Evolutionary conservation across 2,797 vertebrate genomes (phyloP), one percentile per base, ranked within the genome.

Genomic region (Leptodactylus fallax): DNA sequence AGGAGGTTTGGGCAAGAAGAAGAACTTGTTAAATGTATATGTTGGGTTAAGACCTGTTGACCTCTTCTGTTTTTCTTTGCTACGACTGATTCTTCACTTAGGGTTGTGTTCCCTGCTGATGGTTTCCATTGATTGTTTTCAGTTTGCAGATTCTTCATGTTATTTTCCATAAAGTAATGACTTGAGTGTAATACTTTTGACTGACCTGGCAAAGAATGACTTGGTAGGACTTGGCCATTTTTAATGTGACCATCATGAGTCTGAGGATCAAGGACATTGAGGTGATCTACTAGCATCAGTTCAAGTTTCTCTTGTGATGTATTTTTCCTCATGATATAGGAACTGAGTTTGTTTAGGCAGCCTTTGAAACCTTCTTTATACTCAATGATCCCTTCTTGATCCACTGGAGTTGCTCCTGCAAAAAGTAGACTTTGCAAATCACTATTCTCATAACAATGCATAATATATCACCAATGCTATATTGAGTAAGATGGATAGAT

Each of bases 321-420:
- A 36, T 72, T 83, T 53, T 63, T 83, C 17, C 8, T 83, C 10
- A 10, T 49, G 21, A 83, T 14, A 45, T 56, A 83, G 5, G 23
- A 16, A 25, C 65, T n/a, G 23, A 83, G 81, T 36, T 56, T 55
- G n/a, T 9, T n/a, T 23, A 72, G 16, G 13, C 81, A 83, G 17
- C 51, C 81, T 56, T 45, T 71, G 65, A 83, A 83, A 56, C 65
- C 81, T n/a, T 45, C 81, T 55, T 27, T 55, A 72, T 83, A 72
- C 14, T 83, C 65, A 56, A n/a, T 36, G 25, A 45, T 19, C 23
- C 23, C 25, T 36, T 72, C 27, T 6, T 55, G 65, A 56, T 83
- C 51, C 19, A 56, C 49, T 14, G 53, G 65, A 83, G 49, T 17
- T 14, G 72, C 56, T 72, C 23, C 81, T 83, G 51, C n/a, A n/a